Evolutionary conservation across 2,797 vertebrate genomes (phyloP).

Genomic region (Linurgus olivaceus): DNA sequence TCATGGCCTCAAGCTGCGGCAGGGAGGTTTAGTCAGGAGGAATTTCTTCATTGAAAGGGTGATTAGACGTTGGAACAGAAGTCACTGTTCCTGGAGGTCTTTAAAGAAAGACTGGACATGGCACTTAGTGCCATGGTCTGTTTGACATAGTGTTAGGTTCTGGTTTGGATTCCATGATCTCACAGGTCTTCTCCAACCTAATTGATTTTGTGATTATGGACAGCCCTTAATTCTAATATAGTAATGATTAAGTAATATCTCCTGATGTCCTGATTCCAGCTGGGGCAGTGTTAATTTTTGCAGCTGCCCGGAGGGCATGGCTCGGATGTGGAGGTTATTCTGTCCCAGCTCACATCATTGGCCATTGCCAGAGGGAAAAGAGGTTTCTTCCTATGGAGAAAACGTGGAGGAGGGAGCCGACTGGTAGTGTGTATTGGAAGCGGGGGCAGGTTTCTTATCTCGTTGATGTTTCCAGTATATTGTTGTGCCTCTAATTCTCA

Average conservation of each 20-base stretch:
- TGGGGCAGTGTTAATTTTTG: background rate
- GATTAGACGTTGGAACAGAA: background rate
- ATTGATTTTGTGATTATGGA: background rate
- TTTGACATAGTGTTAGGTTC: background rate
- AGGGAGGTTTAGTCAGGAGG: background rate
- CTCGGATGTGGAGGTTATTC: background rate
- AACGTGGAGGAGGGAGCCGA: rapidly evolving
- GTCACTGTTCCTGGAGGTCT: background rate
- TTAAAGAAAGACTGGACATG: background rate
- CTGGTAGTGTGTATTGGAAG: background rate
- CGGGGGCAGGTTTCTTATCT: background rate
- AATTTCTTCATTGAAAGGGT: background rate
- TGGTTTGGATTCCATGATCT: background rate
- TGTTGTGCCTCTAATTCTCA: background rate
- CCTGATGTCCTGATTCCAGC: background rate
- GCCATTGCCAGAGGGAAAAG: no score
- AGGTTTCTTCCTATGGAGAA: background rate
- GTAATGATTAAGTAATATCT: background rate
- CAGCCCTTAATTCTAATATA: background rate
- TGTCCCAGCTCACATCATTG: rapidly evolving
- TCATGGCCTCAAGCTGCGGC: no score
- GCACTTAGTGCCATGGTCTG: background rate
- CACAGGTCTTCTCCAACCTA: background rate
- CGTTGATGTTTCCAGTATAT: background rate
- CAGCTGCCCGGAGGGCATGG: background rate